phyloP scores from a whole-genome alignment of 2,797 vertebrate genomes.

The Hydrocynus forskahlii region DNA sequence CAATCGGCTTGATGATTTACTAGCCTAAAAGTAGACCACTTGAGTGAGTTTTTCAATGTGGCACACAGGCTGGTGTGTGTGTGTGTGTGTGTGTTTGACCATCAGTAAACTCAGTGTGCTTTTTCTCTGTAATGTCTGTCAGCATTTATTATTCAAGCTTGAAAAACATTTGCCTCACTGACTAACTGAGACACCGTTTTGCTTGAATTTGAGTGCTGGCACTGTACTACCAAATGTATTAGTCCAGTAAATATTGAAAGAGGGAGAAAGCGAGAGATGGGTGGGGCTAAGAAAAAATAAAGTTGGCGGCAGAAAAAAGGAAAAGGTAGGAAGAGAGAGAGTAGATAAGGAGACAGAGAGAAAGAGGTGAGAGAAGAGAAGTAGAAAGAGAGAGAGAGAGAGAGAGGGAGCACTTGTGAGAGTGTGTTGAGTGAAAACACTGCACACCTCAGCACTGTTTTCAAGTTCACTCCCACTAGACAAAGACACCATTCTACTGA shows the following conservation, averaged over 20 bases:
- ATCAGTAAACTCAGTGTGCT: neutral
- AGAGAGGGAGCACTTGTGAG: slow-evolving; percentile 23
- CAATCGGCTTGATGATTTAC: slow-evolving; percentile 5
- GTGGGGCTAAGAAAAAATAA: neutral
- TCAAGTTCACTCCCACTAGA: slow-evolving; percentile 76
- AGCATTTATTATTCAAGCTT: neutral
- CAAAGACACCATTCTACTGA: slow-evolving; percentile 77
- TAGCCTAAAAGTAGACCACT: neutral
- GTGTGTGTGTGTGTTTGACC: neutral
- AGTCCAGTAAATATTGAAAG: neutral
- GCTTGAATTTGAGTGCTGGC: neutral
- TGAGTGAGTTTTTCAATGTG: neutral
- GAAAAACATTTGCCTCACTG: neutral
- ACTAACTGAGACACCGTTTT: neutral
- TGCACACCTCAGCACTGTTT: slow-evolving; percentile 67
- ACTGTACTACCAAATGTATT: neutral
- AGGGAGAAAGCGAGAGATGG: neutral
- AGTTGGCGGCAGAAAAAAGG: neutral
- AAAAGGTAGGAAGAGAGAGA: neutral
- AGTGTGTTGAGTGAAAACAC: slow-evolving; percentile 55
- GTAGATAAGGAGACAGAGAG: too few species aligned
- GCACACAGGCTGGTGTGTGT: neutral
- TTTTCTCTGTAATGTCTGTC: neutral
- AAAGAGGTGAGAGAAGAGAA: neutral
- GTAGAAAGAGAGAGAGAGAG: slow-evolving; percentile 4